Percentiles rank a stretch among this genome's conserved stretches.
Conservation (phyloP, 2,888 invertebrate species). For the Trichopoda pennipes region DNA sequence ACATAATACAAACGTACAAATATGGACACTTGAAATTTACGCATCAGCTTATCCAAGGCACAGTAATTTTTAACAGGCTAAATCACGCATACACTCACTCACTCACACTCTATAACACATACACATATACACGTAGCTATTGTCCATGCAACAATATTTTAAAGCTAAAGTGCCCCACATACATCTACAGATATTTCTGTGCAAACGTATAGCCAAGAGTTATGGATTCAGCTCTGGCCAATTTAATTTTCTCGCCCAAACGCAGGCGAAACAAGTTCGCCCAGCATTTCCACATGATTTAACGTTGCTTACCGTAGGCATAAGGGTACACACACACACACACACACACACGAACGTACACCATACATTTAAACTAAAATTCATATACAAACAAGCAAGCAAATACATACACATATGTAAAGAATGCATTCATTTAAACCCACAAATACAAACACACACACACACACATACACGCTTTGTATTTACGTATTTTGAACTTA, state of each 20-base stretch:
- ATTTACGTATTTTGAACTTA: slow-evolving; percentile 60
- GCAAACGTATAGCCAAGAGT: slow-evolving; percentile 69
- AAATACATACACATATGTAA: neutral
- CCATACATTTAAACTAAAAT: slow-evolving; percentile 27
- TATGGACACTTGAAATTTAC: slow-evolving; percentile 63
- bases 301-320: slow-evolving; percentile 69
- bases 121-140: slow-evolving; percentile 14
- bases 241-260: slow-evolving; percentile 76
- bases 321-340: slow-evolving; percentile 52
- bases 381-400: slow-evolving; percentile 16
- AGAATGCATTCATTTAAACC: neutral
- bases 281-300: slow-evolving; percentile 71
- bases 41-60: slow-evolving; percentile 61
- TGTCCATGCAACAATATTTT: slow-evolving; percentile 43
- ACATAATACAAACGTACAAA: slow-evolving; percentile 48
- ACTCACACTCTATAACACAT: neutral
- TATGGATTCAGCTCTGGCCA: slow-evolving; percentile 74
- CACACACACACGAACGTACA: neutral
- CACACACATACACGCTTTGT: neutral
- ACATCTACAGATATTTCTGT: slow-evolving; percentile 19
- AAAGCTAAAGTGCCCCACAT: slow-evolving; percentile 54
- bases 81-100: slow-evolving; percentile 45
- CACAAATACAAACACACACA: neutral
- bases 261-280: slow-evolving; percentile 69
- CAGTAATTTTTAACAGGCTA: slow-evolving; percentile 63